Conservation (phyloP, 2,797 vertebrate genomes). For the Ateles fusciceps region DNA sequence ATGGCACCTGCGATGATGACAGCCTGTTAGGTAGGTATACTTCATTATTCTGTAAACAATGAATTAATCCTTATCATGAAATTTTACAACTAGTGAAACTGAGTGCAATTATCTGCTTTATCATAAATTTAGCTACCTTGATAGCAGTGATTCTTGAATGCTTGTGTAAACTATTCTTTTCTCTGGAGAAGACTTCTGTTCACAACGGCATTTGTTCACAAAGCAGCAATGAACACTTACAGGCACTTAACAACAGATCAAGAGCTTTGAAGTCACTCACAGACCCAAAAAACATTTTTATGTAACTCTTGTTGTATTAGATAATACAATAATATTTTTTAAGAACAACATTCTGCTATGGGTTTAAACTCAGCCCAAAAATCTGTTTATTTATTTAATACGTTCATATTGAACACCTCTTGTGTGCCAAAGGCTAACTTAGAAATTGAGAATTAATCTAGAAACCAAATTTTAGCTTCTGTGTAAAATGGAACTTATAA, state of each 20-base stretch:
- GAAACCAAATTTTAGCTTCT: neutral
- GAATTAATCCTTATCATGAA: neutral
- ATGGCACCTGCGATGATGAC: slow-evolving; percentile 93
- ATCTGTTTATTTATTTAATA: neutral
- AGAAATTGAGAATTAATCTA: neutral
- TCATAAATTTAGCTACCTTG: neutral
- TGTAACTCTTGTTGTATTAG: neutral
- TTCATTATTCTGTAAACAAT: slow-evolving; percentile 20
- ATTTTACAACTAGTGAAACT: neutral
- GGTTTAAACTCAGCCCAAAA: neutral
- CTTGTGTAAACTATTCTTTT: neutral
- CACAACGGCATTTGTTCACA: neutral
- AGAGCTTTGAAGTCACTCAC: neutral
- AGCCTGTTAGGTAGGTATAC: slow-evolving; percentile 88
- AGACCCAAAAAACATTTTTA: neutral
- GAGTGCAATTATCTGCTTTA: neutral
- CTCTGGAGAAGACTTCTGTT: neutral
- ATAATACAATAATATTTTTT: neutral
- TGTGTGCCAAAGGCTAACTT: neutral
- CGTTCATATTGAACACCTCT: neutral
- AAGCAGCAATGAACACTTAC: neutral
- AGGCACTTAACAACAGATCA: neutral
- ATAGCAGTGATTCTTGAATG: neutral
- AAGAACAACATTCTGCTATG: neutral
- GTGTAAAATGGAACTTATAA: neutral